Evolutionary conservation across 2,888 invertebrate species (phyloP).

Genomic region (Timema podura): DNA sequence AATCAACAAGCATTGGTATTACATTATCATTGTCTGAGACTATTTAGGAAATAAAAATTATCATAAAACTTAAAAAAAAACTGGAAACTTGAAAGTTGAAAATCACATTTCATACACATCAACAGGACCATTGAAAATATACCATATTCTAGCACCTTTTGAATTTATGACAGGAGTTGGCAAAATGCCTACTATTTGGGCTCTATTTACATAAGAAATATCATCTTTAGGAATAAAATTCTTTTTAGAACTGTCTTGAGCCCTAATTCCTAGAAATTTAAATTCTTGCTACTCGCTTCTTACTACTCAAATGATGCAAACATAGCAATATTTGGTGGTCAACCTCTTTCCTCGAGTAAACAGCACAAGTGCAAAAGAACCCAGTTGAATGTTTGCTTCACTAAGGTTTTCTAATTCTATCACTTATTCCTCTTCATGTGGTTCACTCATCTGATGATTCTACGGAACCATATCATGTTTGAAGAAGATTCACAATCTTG

Average conservation of each 20-base stretch:
- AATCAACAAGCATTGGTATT: too few species aligned
- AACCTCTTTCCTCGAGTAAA: neutral
- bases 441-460: neutral
- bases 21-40: too few species aligned
- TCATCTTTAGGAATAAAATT: neutral
- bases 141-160: neutral
- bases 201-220: neutral
- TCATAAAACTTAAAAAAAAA: too few species aligned
- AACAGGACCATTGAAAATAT: neutral
- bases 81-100: neutral
- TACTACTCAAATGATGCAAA: neutral
- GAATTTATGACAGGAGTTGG: neutral
- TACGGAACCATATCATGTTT: neutral
- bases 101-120: conserved; percentile 1
- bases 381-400: neutral
- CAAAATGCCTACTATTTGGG: neutral
- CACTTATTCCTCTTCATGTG: neutral
- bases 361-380: neutral
- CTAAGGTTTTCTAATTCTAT: neutral
- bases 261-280: neutral
- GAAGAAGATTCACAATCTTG: neutral
- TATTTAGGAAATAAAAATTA: too few species aligned
- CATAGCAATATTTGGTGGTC: neutral
- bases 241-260: neutral
- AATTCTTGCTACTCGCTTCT: neutral